Base-by-base conservation (phyloP, 64 coral and sea anemone species). In the Orbicella faveolata region DNA sequence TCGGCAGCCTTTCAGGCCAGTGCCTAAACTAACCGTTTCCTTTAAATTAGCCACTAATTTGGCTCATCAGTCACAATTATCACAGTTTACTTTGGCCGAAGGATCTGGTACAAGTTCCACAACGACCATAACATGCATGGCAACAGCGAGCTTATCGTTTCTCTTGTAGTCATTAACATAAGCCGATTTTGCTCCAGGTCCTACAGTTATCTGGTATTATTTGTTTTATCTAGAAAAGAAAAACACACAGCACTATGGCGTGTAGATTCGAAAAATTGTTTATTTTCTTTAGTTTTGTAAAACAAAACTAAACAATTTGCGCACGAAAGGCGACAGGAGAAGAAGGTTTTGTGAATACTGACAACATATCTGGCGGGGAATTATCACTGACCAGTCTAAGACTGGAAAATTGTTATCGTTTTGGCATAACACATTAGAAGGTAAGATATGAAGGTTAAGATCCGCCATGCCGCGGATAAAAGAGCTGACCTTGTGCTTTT, bases 191-290 rank as follows among this genome's bases (percentile, higher is more conserved):
- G 16, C 30, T 7, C 0, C 30, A 30, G 30, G 30, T 30, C 30
- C 30, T 30, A 62, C 34, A 67, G 63, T 67, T 52, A 78, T 78
- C 76, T 78, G 39, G 37, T 78, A 54, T n/a, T 78, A 23, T 78
- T 78, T 48, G 76, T 52, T 78, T 78, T 52, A 52, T 44, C 44
- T 25, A 68, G 23, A 68, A 68, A 16, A 25, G n/a, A 70, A 70
- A 70, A 70, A 0, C 5, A 3, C 67, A 70, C 2, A 1, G 67
- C 10, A 70, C 9, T 25, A 5, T n/a, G 54, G 13, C 66, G 3
- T 26, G 25, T 23, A n/a, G 64, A 23, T 68, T 68, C 8, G 3
- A 68, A 20, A 68, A 21, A 19, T 68, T 23, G 65, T 68, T 68
- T 20, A 68, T 68, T 25, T 20, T 23, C n/a, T 25, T 70, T 70